These are phyloP conservation scores for Acronicta alni DNA, from an alignment of 2,888 invertebrate species.

Conservation along the genomic window DNA sequence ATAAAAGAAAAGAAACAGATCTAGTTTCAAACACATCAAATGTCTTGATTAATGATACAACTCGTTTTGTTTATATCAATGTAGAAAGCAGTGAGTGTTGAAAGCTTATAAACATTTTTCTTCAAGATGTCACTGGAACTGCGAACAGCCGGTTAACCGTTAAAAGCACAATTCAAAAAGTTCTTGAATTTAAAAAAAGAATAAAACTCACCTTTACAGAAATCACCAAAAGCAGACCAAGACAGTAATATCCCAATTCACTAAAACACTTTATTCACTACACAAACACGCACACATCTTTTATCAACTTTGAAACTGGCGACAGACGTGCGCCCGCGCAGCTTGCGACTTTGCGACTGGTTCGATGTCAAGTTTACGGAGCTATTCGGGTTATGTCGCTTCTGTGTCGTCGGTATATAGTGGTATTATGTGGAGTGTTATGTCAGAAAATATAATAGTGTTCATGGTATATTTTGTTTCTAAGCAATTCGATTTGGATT, in stretches of 20 bases:
- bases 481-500: constrained; percentile 19
- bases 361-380: constrained; percentile 58
- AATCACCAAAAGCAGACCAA: constrained; percentile 35
- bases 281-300: constrained; percentile 56
- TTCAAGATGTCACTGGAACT: constrained; percentile 37
- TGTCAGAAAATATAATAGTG: constrained; percentile 47
- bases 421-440: constrained; percentile 37
- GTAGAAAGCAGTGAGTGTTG: not conserved
- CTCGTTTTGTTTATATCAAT: too few relatives aligned
- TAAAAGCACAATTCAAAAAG: constrained; percentile 4
- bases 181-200: not conserved
- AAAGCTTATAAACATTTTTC: constrained; percentile 12
- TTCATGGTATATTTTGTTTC: constrained; percentile 26
- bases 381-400: constrained; percentile 55
- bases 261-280: constrained; percentile 47
- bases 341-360: constrained; percentile 49
- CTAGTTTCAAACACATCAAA: not conserved
- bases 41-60: too few relatives aligned
- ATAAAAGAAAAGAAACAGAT: not conserved
- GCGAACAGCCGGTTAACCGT: constrained; percentile 25
- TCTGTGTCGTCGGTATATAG: constrained; percentile 33
- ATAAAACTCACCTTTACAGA: constrained; percentile 35
- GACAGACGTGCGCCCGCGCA: constrained; percentile 52
- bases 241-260: constrained; percentile 47
- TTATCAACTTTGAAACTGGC: constrained; percentile 18